phyloP scores from a whole-genome alignment of 2,888 invertebrate genomes.

The Helleia helle region DNA sequence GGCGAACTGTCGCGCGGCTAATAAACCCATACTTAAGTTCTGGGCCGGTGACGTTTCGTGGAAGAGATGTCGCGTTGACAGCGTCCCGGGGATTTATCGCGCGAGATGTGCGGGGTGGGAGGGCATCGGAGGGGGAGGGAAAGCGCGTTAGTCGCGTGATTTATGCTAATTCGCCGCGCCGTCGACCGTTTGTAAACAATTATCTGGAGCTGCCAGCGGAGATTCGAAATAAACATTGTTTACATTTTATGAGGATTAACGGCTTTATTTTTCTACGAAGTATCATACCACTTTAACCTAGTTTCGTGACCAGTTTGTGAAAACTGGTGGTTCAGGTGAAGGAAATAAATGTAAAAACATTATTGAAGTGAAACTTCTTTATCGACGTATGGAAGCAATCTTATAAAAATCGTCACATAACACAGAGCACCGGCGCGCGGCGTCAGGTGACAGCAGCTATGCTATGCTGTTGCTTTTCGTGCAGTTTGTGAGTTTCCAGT shows the following conservation, averaged over 20 bases:
- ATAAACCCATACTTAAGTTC: constrained; percentile 30
- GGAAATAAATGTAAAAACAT: too few relatives aligned
- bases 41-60: constrained; percentile 26
- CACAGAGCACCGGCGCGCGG: too few relatives aligned
- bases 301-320: too few relatives aligned
- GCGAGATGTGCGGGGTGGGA: constrained; percentile 22
- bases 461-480: too few relatives aligned
- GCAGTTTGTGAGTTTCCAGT: too few relatives aligned
- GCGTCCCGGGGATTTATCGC: constrained; percentile 22
- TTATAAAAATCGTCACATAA: too few relatives aligned
- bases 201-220: constrained; percentile 5
- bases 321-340: too few relatives aligned
- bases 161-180: constrained; percentile 18
- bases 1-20: constrained; percentile 36
- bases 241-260: not conserved
- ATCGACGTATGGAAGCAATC: too few relatives aligned
- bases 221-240: not conserved
- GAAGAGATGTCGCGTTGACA: constrained; percentile 26
- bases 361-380: too few relatives aligned
- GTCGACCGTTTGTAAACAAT: constrained; percentile 19
- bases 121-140: constrained; percentile 18
- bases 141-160: constrained; percentile 22
- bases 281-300: too few relatives aligned
- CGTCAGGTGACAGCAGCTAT: too few relatives aligned
- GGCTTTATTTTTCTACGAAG: too few relatives aligned